Percentiles rank a stretch among this genome's conserved stretches.
Evolutionary conservation across 2,113 vertebrate genomes (phyloP).

Genomic region (Pycnonotus jocosus): DNA sequence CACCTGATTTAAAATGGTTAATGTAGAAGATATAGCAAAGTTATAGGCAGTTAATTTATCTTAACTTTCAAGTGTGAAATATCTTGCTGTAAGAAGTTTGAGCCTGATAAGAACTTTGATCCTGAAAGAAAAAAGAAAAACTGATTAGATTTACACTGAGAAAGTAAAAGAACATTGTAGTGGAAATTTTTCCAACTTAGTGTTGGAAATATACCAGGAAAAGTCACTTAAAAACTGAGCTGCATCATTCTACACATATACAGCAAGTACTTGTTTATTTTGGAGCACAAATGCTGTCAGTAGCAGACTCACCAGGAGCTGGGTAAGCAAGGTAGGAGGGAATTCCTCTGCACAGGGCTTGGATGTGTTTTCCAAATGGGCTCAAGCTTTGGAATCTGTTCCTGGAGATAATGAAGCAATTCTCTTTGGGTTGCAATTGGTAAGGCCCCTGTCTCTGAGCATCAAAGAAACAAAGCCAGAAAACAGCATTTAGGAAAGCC

Average conservation of each 20-base stretch:
- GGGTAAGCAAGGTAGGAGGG: conserved; percentile 63
- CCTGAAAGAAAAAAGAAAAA: neutral
- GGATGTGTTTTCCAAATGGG: conserved; percentile 1
- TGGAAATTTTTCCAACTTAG: neutral
- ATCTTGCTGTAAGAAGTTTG: neutral
- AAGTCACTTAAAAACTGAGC: neutral
- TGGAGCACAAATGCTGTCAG: neutral
- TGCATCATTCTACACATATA: neutral
- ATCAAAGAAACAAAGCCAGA: neutral
- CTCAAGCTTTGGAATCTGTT: conserved; percentile 1
- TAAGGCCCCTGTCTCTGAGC: neutral
- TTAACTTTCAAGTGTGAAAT: neutral
- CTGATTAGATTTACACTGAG: neutral
- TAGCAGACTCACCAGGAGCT: conserved; percentile 18
- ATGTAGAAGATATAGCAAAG: neutral
- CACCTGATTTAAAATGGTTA: neutral
- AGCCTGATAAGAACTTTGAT: neutral
- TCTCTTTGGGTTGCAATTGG: neutral
- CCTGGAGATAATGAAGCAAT: conserved; percentile 26
- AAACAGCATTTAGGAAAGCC: neutral
- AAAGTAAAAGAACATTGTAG: neutral
- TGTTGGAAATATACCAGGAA: neutral
- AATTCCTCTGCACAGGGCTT: conserved; percentile 60
- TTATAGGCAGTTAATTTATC: neutral
- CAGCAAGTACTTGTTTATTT: neutral